Conservation (phyloP, 2,797 vertebrate genomes). For the Squalus acanthias region DNA sequence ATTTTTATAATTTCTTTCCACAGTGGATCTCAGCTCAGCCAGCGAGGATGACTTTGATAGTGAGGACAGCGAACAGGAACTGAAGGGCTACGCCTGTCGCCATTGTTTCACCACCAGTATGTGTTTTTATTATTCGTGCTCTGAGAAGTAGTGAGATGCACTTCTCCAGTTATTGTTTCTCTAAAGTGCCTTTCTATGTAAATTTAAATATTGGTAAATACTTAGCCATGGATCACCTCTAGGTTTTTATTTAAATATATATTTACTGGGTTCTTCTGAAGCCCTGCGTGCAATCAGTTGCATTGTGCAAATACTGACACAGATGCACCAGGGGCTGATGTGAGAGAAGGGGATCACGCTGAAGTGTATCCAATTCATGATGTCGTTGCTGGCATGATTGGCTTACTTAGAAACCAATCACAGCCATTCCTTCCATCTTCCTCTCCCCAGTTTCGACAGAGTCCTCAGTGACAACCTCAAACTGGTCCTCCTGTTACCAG, state of each 20-base stretch:
- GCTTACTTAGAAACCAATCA: not conserved
- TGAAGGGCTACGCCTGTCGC: conserved; percentile 98
- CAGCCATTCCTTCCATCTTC: not conserved
- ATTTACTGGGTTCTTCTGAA: not conserved
- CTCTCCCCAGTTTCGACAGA: not conserved
- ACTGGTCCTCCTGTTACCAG: not conserved
- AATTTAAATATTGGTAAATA: not conserved
- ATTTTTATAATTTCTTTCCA: conserved; percentile 26
- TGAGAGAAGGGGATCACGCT: not conserved
- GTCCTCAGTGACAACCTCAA: not conserved
- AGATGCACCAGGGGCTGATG: not conserved
- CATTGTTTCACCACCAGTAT: conserved; percentile 99
- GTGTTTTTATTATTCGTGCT: conserved; percentile 42
- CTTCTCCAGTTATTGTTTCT: not conserved
- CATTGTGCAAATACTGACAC: not conserved
- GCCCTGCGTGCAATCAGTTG: not conserved
- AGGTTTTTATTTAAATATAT: not conserved
- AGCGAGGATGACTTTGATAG: conserved; percentile 99
- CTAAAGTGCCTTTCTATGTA: not conserved
- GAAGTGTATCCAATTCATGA: not conserved
- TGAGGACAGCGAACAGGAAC: conserved; percentile 96
- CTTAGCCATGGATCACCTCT: too few relatives aligned
- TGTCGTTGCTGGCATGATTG: not conserved
- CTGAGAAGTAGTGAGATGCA: not conserved
- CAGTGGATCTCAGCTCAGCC: conserved; percentile 98